These are phyloP conservation scores for Rosalia funebris DNA, from an alignment of 2,888 invertebrate genomes.

Conservation along the genomic window DNA sequence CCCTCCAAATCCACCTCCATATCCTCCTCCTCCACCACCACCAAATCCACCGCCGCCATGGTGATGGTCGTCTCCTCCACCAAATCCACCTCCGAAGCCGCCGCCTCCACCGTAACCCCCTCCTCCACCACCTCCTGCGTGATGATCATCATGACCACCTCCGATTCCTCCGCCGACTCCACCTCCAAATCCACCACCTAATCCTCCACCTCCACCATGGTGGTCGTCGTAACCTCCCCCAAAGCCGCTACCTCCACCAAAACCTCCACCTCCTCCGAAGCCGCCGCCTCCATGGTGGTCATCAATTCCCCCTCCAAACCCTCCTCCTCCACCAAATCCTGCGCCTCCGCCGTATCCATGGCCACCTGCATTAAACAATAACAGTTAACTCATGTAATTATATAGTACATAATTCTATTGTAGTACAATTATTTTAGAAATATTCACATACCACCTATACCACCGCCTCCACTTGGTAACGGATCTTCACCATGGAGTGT, in stretches of 20 bases:
- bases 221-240: conserved; percentile 18
- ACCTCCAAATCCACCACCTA: conserved; percentile 22
- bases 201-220: conserved; percentile 27
- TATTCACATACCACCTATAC: conserved; percentile 11
- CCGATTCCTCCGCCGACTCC: conserved; percentile 21
- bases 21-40: conserved; percentile 21
- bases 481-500: conserved; percentile 26
- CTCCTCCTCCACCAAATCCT: conserved; percentile 26
- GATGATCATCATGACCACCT: conserved; percentile 18
- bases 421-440: too few relatives aligned
- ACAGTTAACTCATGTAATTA: too few relatives aligned
- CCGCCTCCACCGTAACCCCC: conserved; percentile 30
- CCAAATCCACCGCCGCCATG: conserved; percentile 17
- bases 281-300: conserved; percentile 3
- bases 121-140: conserved; percentile 24
- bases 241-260: conserved; percentile 23
- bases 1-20: conserved; percentile 19
- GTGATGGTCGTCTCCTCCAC: conserved; percentile 16
- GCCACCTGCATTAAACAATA: conserved; percentile 6
- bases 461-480: conserved; percentile 24
- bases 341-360: conserved; percentile 17
- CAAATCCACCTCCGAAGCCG: conserved; percentile 20
- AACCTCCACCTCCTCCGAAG: conserved; percentile 26
- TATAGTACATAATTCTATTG: too few relatives aligned
- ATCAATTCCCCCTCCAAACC: conserved; percentile 28